Evolutionary conservation across 2,888 invertebrate genomes (phyloP).

Genomic region (Linyphia triangularis): DNA sequence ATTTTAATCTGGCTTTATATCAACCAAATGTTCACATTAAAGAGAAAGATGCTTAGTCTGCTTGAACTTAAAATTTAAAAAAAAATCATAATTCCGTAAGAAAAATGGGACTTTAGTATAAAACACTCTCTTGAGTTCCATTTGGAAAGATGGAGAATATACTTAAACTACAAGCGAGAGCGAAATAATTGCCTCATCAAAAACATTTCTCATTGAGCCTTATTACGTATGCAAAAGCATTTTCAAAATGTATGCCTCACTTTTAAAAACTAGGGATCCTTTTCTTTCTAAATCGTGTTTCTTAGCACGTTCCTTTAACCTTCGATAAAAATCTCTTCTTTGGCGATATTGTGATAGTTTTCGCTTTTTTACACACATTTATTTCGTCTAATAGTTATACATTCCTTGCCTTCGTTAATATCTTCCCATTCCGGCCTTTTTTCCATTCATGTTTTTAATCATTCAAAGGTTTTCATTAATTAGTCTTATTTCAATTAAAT

Average conservation of each 20-base stretch:
- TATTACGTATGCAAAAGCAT: conserved; percentile 49
- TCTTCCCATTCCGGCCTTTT: no score
- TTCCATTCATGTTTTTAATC: no score
- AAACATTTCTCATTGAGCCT: conserved; percentile 36
- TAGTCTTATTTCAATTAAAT: no score
- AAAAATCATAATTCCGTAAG: background rate
- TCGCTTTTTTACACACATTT: no score
- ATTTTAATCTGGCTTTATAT: background rate
- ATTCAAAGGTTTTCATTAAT: no score
- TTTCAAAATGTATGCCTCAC: conserved; percentile 16
- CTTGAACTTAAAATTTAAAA: background rate
- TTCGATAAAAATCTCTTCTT: background rate
- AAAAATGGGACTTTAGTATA: background rate
- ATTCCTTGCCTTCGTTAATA: no score
- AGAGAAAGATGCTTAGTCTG: background rate
- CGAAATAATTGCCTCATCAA: conserved; percentile 54
- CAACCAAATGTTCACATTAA: background rate
- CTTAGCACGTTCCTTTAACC: background rate
- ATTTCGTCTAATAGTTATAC: no score
- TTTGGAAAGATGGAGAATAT: background rate
- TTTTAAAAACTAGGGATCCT: background rate
- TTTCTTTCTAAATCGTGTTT: conserved; percentile 45
- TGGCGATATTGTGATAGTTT: background rate
- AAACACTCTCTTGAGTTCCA: background rate
- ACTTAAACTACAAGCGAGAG: conserved; percentile 17